phyloP scores from a whole-genome alignment of 2,888 invertebrate genomes.

The Malthinus flaveolus region DNA sequence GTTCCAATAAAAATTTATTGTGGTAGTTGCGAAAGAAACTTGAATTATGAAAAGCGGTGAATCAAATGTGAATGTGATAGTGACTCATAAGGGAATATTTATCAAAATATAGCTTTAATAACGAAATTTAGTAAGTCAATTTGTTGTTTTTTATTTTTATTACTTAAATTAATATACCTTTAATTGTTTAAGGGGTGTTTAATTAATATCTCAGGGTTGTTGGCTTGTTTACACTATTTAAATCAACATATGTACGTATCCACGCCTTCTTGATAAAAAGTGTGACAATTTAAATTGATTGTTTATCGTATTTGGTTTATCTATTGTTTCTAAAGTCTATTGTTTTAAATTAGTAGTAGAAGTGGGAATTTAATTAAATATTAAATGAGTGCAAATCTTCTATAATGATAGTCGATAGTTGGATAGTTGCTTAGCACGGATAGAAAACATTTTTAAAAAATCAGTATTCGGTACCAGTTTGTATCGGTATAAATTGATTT shows the following conservation, averaged over 20 bases:
- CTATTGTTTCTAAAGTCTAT: too few relatives aligned
- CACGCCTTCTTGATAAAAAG: too few relatives aligned
- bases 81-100: constrained; percentile 11
- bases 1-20: too few relatives aligned
- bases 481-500: constrained; percentile 6
- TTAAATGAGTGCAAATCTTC: background rate
- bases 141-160: background rate
- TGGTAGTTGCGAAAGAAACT: background rate
- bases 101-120: constrained; percentile 3
- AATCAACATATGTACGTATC: background rate
- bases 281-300: too few relatives aligned
- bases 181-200: background rate
- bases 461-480: constrained; percentile 21
- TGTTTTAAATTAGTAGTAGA: too few relatives aligned
- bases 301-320: too few relatives aligned
- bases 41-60: constrained; percentile 10
- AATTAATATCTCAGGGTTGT: background rate
- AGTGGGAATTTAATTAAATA: too few relatives aligned
- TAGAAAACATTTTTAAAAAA: constrained; percentile 8
- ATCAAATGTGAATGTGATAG: constrained; percentile 13
- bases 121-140: background rate
- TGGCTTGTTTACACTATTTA: background rate
- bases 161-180: background rate
- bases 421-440: too few relatives aligned
- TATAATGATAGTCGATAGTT: too few relatives aligned